Evolutionary conservation across 2,113 vertebrate genomes (phyloP).

Genomic region (Oncorhynchus kisutch): DNA sequence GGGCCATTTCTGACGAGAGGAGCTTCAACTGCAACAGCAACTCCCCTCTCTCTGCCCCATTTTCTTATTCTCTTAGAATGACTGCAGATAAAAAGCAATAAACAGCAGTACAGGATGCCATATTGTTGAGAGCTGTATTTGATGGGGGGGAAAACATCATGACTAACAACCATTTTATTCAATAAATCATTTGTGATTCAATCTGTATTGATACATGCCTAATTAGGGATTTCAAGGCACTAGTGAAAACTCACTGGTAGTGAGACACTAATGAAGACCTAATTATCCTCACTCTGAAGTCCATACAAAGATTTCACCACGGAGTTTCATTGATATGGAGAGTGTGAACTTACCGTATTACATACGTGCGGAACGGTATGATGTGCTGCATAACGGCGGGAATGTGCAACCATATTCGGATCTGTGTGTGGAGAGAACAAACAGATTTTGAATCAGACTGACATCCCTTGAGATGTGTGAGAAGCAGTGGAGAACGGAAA

Average conservation of each 20-base stretch:
- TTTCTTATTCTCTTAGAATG: not conserved
- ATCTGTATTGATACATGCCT: too few relatives aligned
- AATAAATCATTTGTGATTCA: too few relatives aligned
- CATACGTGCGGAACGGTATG: conserved; percentile 96
- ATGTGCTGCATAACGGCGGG: conserved; percentile 99
- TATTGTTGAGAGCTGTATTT: not conserved
- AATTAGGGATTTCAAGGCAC: not conserved
- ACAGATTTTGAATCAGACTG: not conserved
- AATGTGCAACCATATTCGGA: conserved; percentile 99
- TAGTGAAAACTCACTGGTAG: not conserved
- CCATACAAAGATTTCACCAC: not conserved
- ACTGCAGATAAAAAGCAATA: too few relatives aligned
- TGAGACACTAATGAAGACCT: not conserved
- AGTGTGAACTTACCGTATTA: conserved; percentile 75
- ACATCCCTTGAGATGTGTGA: not conserved
- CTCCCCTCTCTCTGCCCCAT: not conserved
- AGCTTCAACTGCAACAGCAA: not conserved
- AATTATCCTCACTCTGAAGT: not conserved
- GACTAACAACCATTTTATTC: too few relatives aligned
- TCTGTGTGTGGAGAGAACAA: conserved; percentile 75
- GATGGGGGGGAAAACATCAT: too few relatives aligned
- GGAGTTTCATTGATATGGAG: not conserved
- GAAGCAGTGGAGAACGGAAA: too few relatives aligned
- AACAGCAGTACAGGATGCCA: not conserved
- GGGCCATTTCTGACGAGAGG: not conserved